Conservation (phyloP, 2,888 invertebrate genomes). For the Schrankia costaestrigalis region DNA sequence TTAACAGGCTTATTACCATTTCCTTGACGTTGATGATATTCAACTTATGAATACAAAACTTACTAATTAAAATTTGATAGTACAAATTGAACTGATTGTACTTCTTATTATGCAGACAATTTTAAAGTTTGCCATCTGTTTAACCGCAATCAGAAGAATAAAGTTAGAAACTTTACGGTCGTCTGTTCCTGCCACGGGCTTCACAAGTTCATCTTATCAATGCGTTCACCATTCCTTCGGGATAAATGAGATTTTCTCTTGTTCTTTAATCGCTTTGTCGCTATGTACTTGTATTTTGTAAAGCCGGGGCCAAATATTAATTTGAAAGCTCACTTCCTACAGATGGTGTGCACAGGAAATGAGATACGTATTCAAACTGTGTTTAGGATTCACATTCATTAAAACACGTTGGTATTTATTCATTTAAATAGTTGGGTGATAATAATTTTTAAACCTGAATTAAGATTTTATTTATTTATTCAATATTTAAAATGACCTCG, state of each 20-base stretch:
- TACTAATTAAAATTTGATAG: conserved; percentile 17
- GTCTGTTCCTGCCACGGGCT: conserved; percentile 14
- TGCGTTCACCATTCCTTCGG: conserved; percentile 16
- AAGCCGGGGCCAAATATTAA: conserved; percentile 18
- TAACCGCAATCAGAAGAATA: conserved; percentile 32
- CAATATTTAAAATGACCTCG: too few species aligned
- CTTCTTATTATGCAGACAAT: conserved; percentile 16
- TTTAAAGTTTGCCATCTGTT: conserved; percentile 24
- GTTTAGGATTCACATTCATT: too few species aligned
- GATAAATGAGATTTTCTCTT: conserved; percentile 28
- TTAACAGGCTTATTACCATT: conserved; percentile 18
- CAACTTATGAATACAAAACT: conserved; percentile 17
- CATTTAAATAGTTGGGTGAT: too few species aligned
- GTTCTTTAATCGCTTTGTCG: conserved; percentile 26
- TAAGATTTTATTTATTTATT: too few species aligned
- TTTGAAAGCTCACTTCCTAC: conserved; percentile 12
- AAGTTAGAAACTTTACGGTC: conserved; percentile 24
- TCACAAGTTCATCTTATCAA: conserved; percentile 24
- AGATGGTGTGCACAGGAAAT: conserved; percentile 20
- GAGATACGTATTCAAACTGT: too few species aligned
- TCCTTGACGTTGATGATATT: conserved; percentile 10
- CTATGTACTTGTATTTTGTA: conserved; percentile 20
- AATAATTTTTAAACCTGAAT: too few species aligned
- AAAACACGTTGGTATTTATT: too few species aligned
- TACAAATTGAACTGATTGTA: conserved; percentile 24